Percentiles rank a stretch among this genome's conserved stretches.
Evolutionary conservation across 2,888 invertebrate species (phyloP).

Genomic region (Drosophila monieri): DNA sequence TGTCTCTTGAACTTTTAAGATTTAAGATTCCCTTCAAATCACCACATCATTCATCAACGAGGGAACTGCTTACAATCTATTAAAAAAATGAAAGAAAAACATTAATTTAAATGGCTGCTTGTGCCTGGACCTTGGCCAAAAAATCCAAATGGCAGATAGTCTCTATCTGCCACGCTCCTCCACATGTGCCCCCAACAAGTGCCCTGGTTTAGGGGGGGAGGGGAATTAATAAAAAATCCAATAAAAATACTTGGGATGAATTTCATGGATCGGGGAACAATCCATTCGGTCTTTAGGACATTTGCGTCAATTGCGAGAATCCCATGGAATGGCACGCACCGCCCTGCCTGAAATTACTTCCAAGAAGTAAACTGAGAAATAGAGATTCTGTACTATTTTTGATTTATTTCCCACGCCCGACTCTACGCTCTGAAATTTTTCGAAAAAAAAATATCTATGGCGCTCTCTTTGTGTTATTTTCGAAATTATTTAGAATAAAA

Average conservation of each 20-base stretch:
- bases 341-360: constrained; percentile 19
- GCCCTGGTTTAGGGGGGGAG: constrained; percentile 2
- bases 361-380: constrained; percentile 24
- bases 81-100: background rate
- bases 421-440: constrained; percentile 28
- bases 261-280: constrained; percentile 34
- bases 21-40: background rate
- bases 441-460: background rate
- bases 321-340: constrained; percentile 26
- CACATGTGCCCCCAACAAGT: constrained; percentile 32
- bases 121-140: constrained; percentile 55
- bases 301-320: constrained; percentile 40
- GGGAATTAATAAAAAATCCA: constrained; percentile 24
- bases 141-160: constrained; percentile 3
- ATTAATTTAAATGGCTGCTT: constrained; percentile 20
- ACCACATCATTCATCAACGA: constrained; percentile 21
- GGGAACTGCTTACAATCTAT: constrained; percentile 9
- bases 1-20: background rate
- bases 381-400: constrained; percentile 12
- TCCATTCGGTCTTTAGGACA: constrained; percentile 21
- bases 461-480: constrained; percentile 57
- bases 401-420: constrained; percentile 44
- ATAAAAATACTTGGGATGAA: constrained; percentile 33
- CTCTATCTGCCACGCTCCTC: constrained; percentile 41
- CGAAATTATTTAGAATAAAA: constrained; percentile 59